These are phyloP conservation scores for Elephantulus edwardii DNA, from an alignment of 2,113 vertebrate species.

Conservation along the genomic window DNA sequence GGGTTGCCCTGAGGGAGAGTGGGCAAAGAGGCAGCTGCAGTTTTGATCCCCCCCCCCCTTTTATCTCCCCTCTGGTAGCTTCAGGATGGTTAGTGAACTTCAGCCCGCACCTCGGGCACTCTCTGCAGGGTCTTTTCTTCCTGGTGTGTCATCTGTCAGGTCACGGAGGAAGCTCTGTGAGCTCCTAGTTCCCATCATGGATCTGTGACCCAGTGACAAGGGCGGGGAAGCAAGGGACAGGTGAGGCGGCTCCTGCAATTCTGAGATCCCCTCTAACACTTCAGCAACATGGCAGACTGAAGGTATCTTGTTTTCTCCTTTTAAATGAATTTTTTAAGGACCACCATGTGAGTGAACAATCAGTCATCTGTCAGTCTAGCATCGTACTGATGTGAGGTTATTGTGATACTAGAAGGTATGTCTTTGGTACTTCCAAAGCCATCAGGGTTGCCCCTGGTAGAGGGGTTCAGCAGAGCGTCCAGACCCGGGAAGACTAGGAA, in stretches of 20 bases:
- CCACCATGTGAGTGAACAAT: not conserved
- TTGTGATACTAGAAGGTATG: not conserved
- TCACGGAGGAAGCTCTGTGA: not conserved
- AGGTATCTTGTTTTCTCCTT: not conserved
- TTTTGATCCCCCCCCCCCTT: not conserved
- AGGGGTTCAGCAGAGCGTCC: not conserved
- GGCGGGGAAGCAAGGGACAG: not conserved
- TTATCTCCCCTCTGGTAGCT: not conserved
- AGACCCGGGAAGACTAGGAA: not conserved
- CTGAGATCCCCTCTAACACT: not conserved
- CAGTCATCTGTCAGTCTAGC: not conserved
- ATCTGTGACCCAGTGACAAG: not conserved
- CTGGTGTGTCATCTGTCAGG: not conserved
- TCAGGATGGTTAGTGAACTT: not conserved
- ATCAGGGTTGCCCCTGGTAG: not conserved
- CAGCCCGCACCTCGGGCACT: no score
- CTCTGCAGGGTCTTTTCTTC: not conserved
- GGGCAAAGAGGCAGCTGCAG: not conserved
- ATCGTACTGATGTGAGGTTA: not conserved
- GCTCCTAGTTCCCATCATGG: not conserved
- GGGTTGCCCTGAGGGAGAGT: not conserved
- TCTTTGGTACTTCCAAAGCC: not conserved
- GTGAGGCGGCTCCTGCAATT: no score
- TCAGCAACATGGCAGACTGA: not conserved
- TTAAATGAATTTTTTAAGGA: not conserved